These are phyloP conservation scores for Holacanthella duospinosa DNA, from an alignment of 2,888 invertebrate genomes.

Conservation along the genomic window DNA sequence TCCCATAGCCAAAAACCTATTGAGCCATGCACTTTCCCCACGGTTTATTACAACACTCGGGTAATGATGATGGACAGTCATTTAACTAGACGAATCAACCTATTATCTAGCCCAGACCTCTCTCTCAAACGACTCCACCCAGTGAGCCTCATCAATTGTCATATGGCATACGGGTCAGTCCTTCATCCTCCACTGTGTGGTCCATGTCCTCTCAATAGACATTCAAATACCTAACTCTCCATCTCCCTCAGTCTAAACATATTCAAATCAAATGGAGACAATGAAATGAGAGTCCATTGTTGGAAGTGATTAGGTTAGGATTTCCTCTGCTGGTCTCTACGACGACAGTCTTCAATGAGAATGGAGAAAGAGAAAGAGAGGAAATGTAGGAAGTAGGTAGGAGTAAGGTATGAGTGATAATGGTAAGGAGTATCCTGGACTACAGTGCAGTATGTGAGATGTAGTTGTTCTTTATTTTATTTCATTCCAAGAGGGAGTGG, in stretches of 20 bases:
- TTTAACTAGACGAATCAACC: slow-evolving; percentile 2
- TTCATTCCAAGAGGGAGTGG: neutral
- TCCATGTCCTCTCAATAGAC: too few relatives aligned
- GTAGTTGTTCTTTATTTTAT: neutral
- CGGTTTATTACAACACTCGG: neutral
- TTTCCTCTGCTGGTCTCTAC: too few relatives aligned
- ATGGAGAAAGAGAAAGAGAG: neutral
- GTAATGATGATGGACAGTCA: slow-evolving; percentile 5
- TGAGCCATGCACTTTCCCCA: neutral
- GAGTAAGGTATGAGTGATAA: neutral
- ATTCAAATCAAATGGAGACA: too few relatives aligned
- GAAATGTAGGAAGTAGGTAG: neutral
- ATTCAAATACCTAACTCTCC: too few relatives aligned
- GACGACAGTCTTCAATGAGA: too few relatives aligned
- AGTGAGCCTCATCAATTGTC: neutral
- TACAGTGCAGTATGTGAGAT: neutral
- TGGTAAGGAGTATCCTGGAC: neutral
- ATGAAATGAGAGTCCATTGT: too few relatives aligned
- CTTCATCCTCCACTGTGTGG: too few relatives aligned
- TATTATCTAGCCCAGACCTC: neutral
- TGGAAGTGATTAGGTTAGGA: too few relatives aligned
- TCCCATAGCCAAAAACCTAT: neutral
- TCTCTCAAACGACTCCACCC: neutral
- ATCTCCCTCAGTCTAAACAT: too few relatives aligned
- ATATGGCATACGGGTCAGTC: too few relatives aligned